Conservation (phyloP, 2,797 vertebrate species). For the Oryzias dopingdopingensis region DNA sequence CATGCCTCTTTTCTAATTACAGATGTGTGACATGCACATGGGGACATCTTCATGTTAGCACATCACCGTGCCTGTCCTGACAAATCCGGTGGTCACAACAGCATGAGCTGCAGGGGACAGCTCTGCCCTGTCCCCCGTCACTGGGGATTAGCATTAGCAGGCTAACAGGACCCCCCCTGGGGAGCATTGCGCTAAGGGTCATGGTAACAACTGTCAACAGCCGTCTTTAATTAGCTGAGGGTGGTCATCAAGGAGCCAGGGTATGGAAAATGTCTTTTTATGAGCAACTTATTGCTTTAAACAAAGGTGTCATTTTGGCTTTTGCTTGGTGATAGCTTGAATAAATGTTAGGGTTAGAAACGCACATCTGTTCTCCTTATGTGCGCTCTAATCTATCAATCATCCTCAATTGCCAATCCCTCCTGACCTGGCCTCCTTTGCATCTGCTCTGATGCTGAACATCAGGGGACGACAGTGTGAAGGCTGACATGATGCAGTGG, state of each 20-base stretch:
- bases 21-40: conserved; percentile 72
- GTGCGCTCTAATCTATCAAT: conserved; percentile 52
- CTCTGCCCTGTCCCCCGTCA: conserved; percentile 73
- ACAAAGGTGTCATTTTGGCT: conserved; percentile 3
- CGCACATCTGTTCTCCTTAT: conserved; percentile 20
- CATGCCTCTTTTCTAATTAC: conserved; percentile 73
- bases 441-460: conserved; percentile 46
- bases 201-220: conserved; percentile 72
- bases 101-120: conserved; percentile 66
- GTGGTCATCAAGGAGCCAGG: conserved; percentile 42
- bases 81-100: conserved; percentile 71
- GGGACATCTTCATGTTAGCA: conserved; percentile 71
- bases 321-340: neutral
- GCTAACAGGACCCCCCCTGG: conserved; percentile 67
- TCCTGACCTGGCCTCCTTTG: conserved; percentile 21
- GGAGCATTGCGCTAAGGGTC: conserved; percentile 55
- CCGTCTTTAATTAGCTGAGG: conserved; percentile 67
- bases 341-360: conserved; percentile 15
- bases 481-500: conserved; percentile 49
- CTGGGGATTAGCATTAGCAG: conserved; percentile 77
- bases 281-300: neutral
- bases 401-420: conserved; percentile 25
- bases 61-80: conserved; percentile 72
- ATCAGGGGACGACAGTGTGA: conserved; percentile 43
- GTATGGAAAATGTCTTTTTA: conserved; percentile 23